Base-by-base conservation (phyloP, 1,140 invertebrate genomes). In the Dryas iulia region DNA sequence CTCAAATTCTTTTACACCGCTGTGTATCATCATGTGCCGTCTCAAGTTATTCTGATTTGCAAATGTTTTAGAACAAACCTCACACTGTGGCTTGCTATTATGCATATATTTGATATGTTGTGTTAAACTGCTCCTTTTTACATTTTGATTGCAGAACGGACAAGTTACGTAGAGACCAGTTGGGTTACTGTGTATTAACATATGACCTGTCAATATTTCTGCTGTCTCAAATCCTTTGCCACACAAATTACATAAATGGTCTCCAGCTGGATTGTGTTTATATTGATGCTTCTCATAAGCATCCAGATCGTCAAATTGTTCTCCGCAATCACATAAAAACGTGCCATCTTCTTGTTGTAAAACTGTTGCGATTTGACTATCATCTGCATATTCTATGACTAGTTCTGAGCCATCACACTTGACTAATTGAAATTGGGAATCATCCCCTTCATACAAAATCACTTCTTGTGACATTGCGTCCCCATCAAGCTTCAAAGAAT, bases 121-220 rank as follows among this genome's bases (percentile, higher is more conserved):
- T 0, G 90, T 90, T 1, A 93, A 70, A 8, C 83, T 82, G 68
- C 89, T 92, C 3, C 92, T 72, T 71, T 84, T 87, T 1, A 93
- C 81, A 35, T 89, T 77, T 62, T 92, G 89, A 58, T 89, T 87
- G 66, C 89, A 91, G 72, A 92, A 93, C 84, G 94, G 78, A 88
- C 92, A 86, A 56, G 76, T 73, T 23, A 91, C 80, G 57, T 89
- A 68, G 28, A 89, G 8, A 54, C 89, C 78, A 62, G 71, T 76
- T 59, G 79, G 61, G 26, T 63, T 78, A 71, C 83, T 82, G 89
- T 94, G 79, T 84, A 94, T 69, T 90, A 94, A 94, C 73, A 94
- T 93, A 72, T 96, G 95, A 0, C 95, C 94, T 0, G 94, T 94
- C 10, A 96, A 93, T 1, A 94, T 94, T 74, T 95, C 94, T 67